These are phyloP conservation scores for Egretta garzetta DNA, from an alignment of 2,113 vertebrate genomes.

Conservation along the genomic window DNA sequence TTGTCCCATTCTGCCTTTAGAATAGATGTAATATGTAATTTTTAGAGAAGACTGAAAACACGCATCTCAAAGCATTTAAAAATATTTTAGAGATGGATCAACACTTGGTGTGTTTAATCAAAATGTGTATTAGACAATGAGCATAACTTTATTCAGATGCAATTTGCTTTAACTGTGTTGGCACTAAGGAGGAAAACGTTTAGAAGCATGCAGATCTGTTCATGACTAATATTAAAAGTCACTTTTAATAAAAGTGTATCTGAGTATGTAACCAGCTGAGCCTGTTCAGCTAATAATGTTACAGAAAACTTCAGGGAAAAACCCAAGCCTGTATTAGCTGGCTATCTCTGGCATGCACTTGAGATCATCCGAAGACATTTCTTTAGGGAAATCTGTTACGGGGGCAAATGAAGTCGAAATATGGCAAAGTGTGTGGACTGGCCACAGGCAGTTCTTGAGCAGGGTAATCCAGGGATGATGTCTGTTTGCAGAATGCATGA, in stretches of 20 bases:
- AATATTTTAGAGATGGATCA: not conserved
- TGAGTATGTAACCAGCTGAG: not conserved
- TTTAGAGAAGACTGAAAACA: not conserved
- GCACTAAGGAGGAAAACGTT: not conserved
- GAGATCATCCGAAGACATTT: not conserved
- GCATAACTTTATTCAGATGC: not conserved
- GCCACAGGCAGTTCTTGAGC: not conserved
- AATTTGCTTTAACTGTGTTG: not conserved
- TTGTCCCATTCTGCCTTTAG: not conserved
- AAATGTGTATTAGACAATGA: not conserved
- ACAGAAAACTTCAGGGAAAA: not conserved
- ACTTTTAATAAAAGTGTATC: not conserved
- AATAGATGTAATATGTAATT: not conserved
- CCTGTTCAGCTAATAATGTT: not conserved
- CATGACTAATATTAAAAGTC: not conserved
- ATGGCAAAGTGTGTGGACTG: not conserved
- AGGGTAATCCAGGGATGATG: not conserved
- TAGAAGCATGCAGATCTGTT: not conserved
- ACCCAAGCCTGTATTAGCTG: not conserved
- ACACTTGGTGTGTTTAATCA: not conserved
- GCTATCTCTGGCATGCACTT: not conserved
- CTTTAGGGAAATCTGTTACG: not conserved
- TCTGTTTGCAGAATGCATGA: not conserved
- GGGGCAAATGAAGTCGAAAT: not conserved
- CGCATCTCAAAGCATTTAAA: not conserved